These are phyloP conservation scores for Hafferia zeledoni DNA, from an alignment of 2,797 vertebrate genomes.

Conservation along the genomic window DNA sequence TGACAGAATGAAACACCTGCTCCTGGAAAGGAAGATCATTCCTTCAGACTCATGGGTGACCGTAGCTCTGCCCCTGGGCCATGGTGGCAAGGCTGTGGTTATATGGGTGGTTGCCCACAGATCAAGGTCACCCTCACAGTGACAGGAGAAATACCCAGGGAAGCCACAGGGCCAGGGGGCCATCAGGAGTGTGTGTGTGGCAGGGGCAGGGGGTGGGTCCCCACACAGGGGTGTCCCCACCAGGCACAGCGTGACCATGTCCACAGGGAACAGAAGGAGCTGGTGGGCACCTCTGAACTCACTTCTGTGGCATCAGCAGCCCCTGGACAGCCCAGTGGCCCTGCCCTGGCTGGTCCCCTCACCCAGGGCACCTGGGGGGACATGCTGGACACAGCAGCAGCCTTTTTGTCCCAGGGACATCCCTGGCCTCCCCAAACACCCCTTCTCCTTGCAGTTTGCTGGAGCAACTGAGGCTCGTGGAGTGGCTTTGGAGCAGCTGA, in stretches of 20 bases:
- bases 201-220: fast-evolving
- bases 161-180: background rate
- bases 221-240: background rate
- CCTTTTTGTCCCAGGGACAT: background rate
- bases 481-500: background rate
- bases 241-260: fast-evolving
- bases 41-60: background rate
- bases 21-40: background rate
- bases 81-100: fast-evolving
- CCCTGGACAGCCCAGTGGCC: background rate
- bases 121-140: background rate
- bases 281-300: background rate
- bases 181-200: fast-evolving
- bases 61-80: background rate
- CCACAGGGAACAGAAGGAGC: background rate
- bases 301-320: fast-evolving
- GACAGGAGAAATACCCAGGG: background rate
- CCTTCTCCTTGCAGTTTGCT: background rate
- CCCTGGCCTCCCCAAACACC: background rate
- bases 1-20: background rate
- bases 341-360: background rate
- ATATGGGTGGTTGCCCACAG: background rate
- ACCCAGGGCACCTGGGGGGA: background rate
- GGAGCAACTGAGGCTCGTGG: background rate
- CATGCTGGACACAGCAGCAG: background rate